A percentile compares a stretch with the other conserved stretches of the same genome.
phyloP scores from a whole-genome alignment of 1,140 invertebrate species.

The Harpegnathos saltator region DNA sequence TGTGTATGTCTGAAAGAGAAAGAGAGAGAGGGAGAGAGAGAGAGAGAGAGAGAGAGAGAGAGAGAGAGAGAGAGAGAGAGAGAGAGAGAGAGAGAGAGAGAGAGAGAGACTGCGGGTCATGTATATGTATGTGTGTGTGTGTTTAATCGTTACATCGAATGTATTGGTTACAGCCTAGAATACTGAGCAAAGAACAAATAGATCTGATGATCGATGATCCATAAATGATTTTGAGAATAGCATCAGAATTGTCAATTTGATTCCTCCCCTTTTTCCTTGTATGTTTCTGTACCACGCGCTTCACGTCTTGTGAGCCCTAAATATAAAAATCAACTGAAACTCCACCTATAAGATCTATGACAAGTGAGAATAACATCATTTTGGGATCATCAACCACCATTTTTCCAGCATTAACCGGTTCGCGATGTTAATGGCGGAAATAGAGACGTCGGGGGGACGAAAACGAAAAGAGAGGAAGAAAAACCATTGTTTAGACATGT shows the following conservation, averaged over 20 bases:
- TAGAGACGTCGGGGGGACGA: slow-evolving; percentile 59
- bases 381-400: slow-evolving; percentile 17
- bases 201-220: slow-evolving; percentile 60
- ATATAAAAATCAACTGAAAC: slow-evolving; percentile 23
- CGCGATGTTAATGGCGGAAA: slow-evolving; percentile 19
- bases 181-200: slow-evolving; percentile 75
- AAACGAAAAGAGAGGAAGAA: slow-evolving; percentile 72
- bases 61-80: no score
- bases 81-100: no score
- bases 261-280: background rate
- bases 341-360: no score
- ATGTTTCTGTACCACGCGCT: background rate
- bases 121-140: slow-evolving; percentile 16
- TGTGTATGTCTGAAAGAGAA: no score
- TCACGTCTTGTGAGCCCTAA: background rate
- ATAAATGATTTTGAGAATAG: slow-evolving; percentile 34
- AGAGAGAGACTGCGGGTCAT: slow-evolving; percentile 56
- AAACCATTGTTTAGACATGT: slow-evolving; percentile 63
- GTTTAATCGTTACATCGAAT: slow-evolving; percentile 72
- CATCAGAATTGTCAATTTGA: slow-evolving; percentile 7
- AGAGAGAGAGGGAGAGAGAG: no score
- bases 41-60: no score
- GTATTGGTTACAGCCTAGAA: slow-evolving; percentile 72
- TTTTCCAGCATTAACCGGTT: slow-evolving; percentile 31
- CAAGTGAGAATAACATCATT: background rate